Evolutionary conservation across 2,797 vertebrate species (phyloP), one percentile per base, ranked within the genome.

Genomic region (Diplodus sargus): DNA sequence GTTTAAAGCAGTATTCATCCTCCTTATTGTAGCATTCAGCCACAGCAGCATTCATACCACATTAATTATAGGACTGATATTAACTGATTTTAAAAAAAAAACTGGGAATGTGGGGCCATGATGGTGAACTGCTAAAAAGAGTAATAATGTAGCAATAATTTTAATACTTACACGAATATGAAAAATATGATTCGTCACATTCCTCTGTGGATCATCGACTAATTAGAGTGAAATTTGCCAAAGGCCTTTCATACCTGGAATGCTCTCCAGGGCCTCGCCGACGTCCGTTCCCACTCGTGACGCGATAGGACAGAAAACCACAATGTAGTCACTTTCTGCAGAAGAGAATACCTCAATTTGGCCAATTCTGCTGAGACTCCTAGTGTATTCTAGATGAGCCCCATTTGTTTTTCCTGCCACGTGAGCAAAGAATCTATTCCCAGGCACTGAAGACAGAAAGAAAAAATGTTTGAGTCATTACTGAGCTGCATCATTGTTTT

Each of bases 221-320:
- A 25, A 28, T 57, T 15, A 25, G 17, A 11, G 25, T 22, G 10
- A 57, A 63, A 52, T 4, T 42, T 9, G 18, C 18, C 57, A 45
- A 34, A 52, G 6, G 4, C 11, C 2, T 47, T 30, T 59, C 78
- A 48, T 74, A 90, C 86, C 42, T 15, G 16, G 53, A 15, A 56
- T 2, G 2, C 2, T 14, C 1, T 17, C 0, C 39, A 89, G 9
- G 6, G 82, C 81, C 9, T 72, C 65, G 0, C 4, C 4, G 42
- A 89, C 34, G 65, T 91, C 81, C 1, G 79, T 75, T 52, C 30
- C 68, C n/a, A 78, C 51, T 8, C 78, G 49, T 5, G 88, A 83
- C 1, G 10, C 13, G 8, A 85, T 4, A 0, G 89, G 84, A 84
- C 89, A 91, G 78, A 91, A 81, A 4, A 71, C 16, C 69, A 88